Conservation (phyloP, 2,797 vertebrate genomes). For the Buceros bicornis region DNA sequence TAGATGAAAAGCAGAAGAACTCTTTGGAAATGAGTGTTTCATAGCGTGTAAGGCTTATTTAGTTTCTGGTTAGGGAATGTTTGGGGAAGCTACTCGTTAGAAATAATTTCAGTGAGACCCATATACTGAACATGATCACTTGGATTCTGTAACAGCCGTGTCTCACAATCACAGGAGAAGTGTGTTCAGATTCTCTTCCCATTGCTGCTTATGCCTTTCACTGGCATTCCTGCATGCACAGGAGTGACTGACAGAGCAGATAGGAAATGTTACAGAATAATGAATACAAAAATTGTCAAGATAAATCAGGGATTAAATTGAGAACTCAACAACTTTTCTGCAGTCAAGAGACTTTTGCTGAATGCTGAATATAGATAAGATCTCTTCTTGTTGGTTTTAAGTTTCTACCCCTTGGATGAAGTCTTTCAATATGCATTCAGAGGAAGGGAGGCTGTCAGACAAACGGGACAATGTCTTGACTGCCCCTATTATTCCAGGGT, state of each 20-base stretch:
- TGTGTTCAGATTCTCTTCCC: not conserved
- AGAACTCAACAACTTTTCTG: not conserved
- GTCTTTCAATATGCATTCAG: not conserved
- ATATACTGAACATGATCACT: not conserved
- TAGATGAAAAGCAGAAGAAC: constrained; percentile 73
- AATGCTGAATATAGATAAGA: not conserved
- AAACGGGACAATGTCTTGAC: not conserved
- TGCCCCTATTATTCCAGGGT: not conserved
- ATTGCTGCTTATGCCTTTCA: not conserved
- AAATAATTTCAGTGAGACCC: not conserved
- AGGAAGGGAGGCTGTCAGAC: not conserved
- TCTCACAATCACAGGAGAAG: not conserved
- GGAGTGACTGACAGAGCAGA: not conserved
- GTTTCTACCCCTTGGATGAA: not conserved
- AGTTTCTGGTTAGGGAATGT: not conserved
- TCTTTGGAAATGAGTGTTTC: constrained; percentile 46
- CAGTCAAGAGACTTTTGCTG: not conserved
- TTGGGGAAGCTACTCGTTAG: not conserved
- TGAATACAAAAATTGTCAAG: not conserved
- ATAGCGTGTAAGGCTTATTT: not conserved
- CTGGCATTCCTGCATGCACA: not conserved
- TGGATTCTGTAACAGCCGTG: not conserved
- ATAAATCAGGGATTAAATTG: not conserved
- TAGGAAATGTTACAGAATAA: not conserved
- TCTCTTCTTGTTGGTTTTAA: not conserved